These are phyloP conservation scores for Halcyon chelicuti DNA, from an alignment of 2,797 vertebrate genomes.

Conservation along the genomic window DNA sequence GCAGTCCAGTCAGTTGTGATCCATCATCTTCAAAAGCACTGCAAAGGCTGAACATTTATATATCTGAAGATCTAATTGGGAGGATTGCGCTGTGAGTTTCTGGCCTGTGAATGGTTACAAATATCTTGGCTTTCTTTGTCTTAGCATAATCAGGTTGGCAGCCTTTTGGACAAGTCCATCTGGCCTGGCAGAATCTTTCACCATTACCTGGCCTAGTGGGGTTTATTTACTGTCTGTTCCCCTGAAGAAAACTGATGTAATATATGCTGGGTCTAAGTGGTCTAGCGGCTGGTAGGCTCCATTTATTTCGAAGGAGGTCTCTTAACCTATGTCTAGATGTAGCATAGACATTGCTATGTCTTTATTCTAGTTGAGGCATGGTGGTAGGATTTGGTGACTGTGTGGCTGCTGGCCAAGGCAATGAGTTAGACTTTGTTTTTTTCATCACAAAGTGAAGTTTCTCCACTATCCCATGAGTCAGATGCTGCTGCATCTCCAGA, in stretches of 20 bases:
- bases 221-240: neutral
- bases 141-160: neutral
- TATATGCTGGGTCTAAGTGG: neutral
- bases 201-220: rapidly evolving
- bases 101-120: neutral
- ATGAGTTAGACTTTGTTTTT: neutral
- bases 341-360: rapidly evolving
- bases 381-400: neutral
- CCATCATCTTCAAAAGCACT: neutral
- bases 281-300: neutral
- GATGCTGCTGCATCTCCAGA: neutral
- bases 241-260: neutral
- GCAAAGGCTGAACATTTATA: neutral
- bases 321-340: neutral
- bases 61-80: neutral
- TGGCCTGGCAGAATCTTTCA: neutral
- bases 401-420: neutral
- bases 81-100: neutral
- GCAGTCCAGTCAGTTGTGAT: neutral
- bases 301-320: neutral
- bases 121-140: neutral
- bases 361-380: neutral
- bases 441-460: neutral
- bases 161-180: neutral
- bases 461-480: neutral